phyloP scores from a whole-genome alignment of 1,140 invertebrate species.

The Oreohelix idahoensis region DNA sequence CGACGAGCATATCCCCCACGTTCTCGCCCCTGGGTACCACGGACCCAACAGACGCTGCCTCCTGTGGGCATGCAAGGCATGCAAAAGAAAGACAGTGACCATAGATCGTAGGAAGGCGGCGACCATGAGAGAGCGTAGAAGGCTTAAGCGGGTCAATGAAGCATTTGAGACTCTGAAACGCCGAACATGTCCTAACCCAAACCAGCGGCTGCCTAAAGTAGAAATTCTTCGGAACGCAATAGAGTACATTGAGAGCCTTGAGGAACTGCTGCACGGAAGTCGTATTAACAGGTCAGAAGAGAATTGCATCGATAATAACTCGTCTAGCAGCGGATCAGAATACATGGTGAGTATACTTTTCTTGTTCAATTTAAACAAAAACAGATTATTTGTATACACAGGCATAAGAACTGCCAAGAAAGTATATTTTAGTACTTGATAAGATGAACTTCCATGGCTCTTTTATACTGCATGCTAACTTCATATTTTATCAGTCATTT shows the following conservation, averaged over 20 bases:
- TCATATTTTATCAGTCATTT: too few relatives aligned
- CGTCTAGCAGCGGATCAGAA: slow-evolving; percentile 64
- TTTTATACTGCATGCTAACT: too few relatives aligned
- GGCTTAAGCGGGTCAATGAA: slow-evolving; percentile 97
- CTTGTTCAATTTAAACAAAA: background rate
- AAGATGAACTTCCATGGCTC: too few relatives aligned
- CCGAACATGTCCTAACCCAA: slow-evolving; percentile 93
- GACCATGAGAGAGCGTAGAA: slow-evolving; percentile 91
- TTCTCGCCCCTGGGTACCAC: slow-evolving; percentile 72
- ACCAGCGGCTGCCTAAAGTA: slow-evolving; percentile 95
- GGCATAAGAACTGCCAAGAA: too few relatives aligned
- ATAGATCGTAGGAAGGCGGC: slow-evolving; percentile 96
- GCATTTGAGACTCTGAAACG: slow-evolving; percentile 96
- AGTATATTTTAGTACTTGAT: too few relatives aligned
- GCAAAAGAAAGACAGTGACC: slow-evolving; percentile 93
- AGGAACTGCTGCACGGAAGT: slow-evolving; percentile 76
- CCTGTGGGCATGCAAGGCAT: slow-evolving; percentile 96
- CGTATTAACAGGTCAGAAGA: slow-evolving; percentile 56
- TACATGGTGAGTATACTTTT: slow-evolving; percentile 62
- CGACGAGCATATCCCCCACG: slow-evolving; percentile 71
- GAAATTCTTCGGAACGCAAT: slow-evolving; percentile 97
- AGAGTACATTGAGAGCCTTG: slow-evolving; percentile 96
- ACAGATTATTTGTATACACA: background rate
- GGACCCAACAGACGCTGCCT: slow-evolving; percentile 82
- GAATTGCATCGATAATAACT: slow-evolving; percentile 57